Evolutionary conservation across 2,888 invertebrate genomes (phyloP), one percentile per base, ranked within the genome.

Genomic region (Pristionchus mayeri): DNA sequence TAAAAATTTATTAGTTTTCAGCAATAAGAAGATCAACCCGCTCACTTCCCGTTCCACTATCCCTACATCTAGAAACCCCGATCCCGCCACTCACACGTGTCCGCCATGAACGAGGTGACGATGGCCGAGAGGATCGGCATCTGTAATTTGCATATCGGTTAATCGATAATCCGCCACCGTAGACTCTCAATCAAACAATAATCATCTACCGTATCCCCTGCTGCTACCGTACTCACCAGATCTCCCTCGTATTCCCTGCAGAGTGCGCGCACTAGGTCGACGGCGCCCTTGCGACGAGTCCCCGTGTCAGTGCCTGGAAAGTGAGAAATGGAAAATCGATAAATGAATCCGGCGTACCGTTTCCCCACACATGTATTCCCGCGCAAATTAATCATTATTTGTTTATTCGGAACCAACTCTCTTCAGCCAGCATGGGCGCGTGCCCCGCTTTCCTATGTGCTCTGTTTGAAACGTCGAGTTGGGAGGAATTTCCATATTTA

Each of bases 181-280:
- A 44, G n/a, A n/a, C 27, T 67, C 18, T 13, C 24, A n/a, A 57
- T 57, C 21, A 18, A n/a, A n/a, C 7, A 9, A 9, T 21, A 4
- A 9, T 4, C 21, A 54, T 54, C 21, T 21, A 54, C 54, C 11
- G 54, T 16, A 44, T 44, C 44, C 6, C 7, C 44, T 13, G 44
- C 44, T 44, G 44, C 44, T 44, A n/a, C 24, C 34, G 37, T 3
- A 71, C 83, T 83, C 40, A 88, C 86, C 37, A 93, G 87, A 87
- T 92, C 95, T 34, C 93, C 89, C 88, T 97, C 97, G 93, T 97
- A 97, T 92, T 96, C 96, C 90, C 95, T 95, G 34, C 97, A 96
- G 2, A 99, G 94, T 0, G 97, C 96, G 93, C 96, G 96, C 34
- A 99, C 98, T 84, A 99, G 95, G 94, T 99, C 98, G 94, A 98